phyloP scores from a whole-genome alignment of 2,888 invertebrate species.

The Patella ulyssiponensis region DNA sequence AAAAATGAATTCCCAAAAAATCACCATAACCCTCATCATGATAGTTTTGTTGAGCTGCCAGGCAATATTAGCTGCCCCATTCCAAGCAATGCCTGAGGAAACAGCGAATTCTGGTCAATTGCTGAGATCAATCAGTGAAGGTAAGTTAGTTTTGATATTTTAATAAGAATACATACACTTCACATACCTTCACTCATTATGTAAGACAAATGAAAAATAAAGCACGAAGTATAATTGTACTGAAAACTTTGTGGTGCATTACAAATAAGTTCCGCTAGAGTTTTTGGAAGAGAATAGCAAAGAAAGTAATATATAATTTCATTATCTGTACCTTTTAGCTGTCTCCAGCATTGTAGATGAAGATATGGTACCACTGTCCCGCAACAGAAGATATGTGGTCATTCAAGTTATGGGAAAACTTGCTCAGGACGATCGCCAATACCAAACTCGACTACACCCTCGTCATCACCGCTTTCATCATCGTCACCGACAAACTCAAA shows the following conservation, averaged over 20 bases:
- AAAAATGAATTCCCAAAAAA: conserved; percentile 3
- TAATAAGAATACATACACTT: background rate
- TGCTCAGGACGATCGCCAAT: background rate
- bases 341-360: background rate
- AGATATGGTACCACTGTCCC: background rate
- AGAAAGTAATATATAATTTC: too few species aligned
- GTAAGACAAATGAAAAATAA: too few species aligned
- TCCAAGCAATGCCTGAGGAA: background rate
- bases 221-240: too few species aligned
- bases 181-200: background rate
- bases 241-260: too few species aligned
- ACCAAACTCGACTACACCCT: background rate
- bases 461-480: background rate
- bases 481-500: background rate
- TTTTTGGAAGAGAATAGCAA: too few species aligned
- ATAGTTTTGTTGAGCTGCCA: background rate
- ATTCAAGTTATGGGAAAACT: conserved; percentile 9
- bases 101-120: background rate
- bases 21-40: background rate
- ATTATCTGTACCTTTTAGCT: background rate
- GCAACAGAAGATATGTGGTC: background rate
- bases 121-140: background rate
- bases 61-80: background rate
- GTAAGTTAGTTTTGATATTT: background rate
- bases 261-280: too few species aligned